Evolutionary conservation across 2,113 vertebrate species (phyloP), one percentile per base, ranked within the genome.

Genomic region (Nerophis lumbriciformis): DNA sequence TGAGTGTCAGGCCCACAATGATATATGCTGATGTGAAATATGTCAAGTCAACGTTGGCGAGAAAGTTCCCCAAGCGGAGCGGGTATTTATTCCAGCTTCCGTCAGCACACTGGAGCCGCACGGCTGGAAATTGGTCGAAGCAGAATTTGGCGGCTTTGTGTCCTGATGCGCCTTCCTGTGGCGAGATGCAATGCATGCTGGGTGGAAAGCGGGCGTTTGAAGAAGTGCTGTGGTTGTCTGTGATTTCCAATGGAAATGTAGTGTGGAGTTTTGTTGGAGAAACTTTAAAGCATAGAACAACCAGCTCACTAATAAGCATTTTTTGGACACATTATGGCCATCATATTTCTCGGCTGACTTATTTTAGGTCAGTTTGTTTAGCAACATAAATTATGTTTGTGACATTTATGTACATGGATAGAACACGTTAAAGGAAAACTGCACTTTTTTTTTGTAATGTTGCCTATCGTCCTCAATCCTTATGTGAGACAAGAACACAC

Each of bases 21-120:
- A 79, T 75, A 60, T 55, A 66, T 70, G 69, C 56, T 59, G 56
- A 80, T 66, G 65, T 78, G 61, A 78, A 74, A 78, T 65, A 59
- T 72, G 66, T 79, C 69, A 73, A 75, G 55, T 65, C 66, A 59
- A 70, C 68, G 64, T 21, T 59, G 57, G 58, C 67, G 65, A 61
- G 44, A 63, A 79, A 68, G 69, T 68, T 76, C 72, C 71, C 50
- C 64, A 45, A 45, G 72, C 59, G 50, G 52, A 64, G 71, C 50
- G 69, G 58, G 65, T 69, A 70, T 76, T 74, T 58, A 50, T 61
- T 62, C 12, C 11, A 66, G 69, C 71, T 57, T 45, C 49, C 1
- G 67, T 80, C 81, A 82, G 79, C 79, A 80, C 61, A 66, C 73
- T 63, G 38, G 53, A 68, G 49, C 21, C 13, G 53, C 16, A 61